These are phyloP conservation scores for Salvelinus fontinalis DNA, from an alignment of 2,113 vertebrate species.

Conservation along the genomic window DNA sequence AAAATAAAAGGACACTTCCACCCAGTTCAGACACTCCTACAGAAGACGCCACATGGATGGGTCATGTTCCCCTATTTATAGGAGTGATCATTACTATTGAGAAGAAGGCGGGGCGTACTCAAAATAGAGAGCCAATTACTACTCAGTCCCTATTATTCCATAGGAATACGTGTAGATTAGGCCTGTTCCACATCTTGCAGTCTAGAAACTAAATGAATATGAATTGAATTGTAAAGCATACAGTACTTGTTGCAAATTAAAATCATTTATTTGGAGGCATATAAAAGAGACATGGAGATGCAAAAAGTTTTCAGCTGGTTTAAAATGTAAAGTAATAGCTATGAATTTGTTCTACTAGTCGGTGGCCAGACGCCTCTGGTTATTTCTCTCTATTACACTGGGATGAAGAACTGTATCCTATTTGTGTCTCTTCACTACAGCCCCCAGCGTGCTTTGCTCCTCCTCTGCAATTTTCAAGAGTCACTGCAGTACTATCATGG, in stretches of 20 bases:
- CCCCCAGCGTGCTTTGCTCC: constrained; percentile 4
- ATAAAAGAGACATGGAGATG: not conserved
- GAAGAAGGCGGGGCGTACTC: constrained; percentile 54
- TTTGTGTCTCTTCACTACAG: not conserved
- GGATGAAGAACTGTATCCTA: not conserved
- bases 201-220: not conserved
- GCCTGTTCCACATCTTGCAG: not conserved
- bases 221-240: not conserved
- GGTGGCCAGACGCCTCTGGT: not conserved
- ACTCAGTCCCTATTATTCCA: not conserved
- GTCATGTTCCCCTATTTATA: constrained; percentile 61
- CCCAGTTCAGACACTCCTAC: constrained; percentile 30
- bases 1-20: constrained; percentile 30
- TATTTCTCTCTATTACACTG: too few species aligned
- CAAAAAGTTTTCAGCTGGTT: not conserved
- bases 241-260: not conserved
- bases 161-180: not conserved
- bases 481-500: constrained; percentile 51
- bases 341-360: not conserved
- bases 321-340: too few species aligned
- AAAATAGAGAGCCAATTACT: not conserved
- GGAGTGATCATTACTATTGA: constrained; percentile 62
- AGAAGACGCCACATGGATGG: constrained; percentile 31
- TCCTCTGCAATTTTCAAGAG: not conserved
- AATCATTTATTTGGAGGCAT: not conserved